Evolutionary conservation across 2,888 invertebrate species (phyloP), one percentile per base, ranked within the genome.

Genomic region (Eugnorisma glareosa): DNA sequence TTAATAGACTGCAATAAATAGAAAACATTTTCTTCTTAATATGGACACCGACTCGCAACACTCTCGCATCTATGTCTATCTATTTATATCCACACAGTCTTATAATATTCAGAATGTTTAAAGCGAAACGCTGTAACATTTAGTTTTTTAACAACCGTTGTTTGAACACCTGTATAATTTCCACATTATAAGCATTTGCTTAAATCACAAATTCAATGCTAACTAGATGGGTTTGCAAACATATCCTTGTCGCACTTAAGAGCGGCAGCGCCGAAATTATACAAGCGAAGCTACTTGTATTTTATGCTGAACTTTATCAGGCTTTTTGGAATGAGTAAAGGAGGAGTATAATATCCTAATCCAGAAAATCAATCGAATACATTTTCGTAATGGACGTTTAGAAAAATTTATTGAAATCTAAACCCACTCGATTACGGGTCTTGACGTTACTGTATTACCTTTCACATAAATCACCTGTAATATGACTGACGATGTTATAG

Each of bases 141-240:
- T 5, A 48, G 13, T 66, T 18, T 18, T 40, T 31, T 45, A 54
- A 79, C 75, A 59, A 74, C 80, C 68, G n/a, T 79, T 59, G 48
- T 43, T 76, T 63, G 51, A 63, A 73, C 67, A 78, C 13, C 28
- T 61, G 61, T 54, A 75, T 75, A 74, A 85, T 72, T 79, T 73
- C 43, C 69, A 66, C 35, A 72, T 78, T 76, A 77, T 79, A 75
- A 79, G 72, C 76, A 83, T 81, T 81, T 28, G 73, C 81, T 74
- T 80, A 71, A 81, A 43, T 31, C 57, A 48, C 59, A 40, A 31
- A 28, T 10, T 48, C 37, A 59, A 48, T 48, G 28, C 37, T 79
- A 78, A 78, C 75, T 78, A 37, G 40, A 37, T 63, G 61, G 64
- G 76, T 77, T 74, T 76, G 66, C 54, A 59, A 64, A 64, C 35